Base-by-base conservation (phyloP, 2,113 vertebrate species). In the Dendrocopos noguchii region DNA sequence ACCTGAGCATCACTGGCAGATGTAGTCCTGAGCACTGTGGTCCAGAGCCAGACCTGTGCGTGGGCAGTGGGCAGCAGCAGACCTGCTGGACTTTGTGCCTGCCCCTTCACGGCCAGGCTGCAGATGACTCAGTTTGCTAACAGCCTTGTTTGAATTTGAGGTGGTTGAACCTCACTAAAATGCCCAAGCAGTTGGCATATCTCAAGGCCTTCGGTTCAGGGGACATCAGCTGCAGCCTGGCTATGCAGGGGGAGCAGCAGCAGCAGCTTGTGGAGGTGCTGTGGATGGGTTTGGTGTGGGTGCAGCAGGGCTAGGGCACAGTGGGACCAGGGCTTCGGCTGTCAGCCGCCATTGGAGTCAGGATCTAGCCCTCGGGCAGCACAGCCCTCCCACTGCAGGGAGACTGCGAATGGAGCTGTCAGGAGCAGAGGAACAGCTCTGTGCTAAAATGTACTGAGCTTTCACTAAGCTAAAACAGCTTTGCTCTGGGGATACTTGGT, bases 1-100 rank as follows among this genome's bases (percentile, higher is more conserved):
- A 10, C 29, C 10, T 22, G 34, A 76, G 33, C 3, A 1, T 60
- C 60, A 44, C 29, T 3, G 3, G 42, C 34, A 55, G 12, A 31
- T 29, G 0, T 0, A 42, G 36, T 6, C 44, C 7, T 10, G 64
- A 46, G 47, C 36, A 42, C 42, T 0, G 3, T 4, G 36, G 31
- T 34, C 33, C 1, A 4, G 56, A 50, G 52, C 61, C 47, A 75
- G 61, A 36, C 15, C 56, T 15, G 0, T 3, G 22, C 4, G 2
- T 7, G 36, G 39, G 39, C 44, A 2, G 0, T 1, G 33, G 57
- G 80, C 66, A 82, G 52, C 61, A 18, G 36, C n/a, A 53, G 72
- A 4, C 0, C 73, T 6, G 55, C 1, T 10, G 52, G 71, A n/a
- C 39, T 81, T 33, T 3, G 29, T 22, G 46, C n/a, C 61, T 55